These are phyloP conservation scores for Aeoliscus strigatus DNA, from an alignment of 2,797 vertebrate genomes.

Conservation along the genomic window DNA sequence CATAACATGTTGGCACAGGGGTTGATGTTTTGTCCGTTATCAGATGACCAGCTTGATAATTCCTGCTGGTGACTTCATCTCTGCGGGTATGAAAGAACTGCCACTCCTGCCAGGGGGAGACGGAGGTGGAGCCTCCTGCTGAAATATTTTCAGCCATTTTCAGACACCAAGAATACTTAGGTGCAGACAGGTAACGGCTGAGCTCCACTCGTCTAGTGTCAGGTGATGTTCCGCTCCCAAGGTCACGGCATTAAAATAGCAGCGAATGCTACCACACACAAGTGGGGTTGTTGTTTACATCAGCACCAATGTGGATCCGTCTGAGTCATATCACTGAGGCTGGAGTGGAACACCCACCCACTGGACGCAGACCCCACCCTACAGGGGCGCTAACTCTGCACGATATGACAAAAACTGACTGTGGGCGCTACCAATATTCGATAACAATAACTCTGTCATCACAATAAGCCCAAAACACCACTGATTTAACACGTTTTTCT, in stretches of 20 bases:
- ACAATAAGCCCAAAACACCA: too few species aligned
- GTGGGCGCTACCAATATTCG: too few species aligned
- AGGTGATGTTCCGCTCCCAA: slow-evolving; percentile 29
- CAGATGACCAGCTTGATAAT: slow-evolving; percentile 59
- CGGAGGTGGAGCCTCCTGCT: slow-evolving; percentile 38
- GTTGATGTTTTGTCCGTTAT: slow-evolving; percentile 55
- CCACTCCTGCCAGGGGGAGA: slow-evolving; percentile 45
- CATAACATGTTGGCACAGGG: slow-evolving; percentile 38
- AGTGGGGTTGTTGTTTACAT: background rate
- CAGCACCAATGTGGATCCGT: background rate
- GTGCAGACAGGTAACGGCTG: slow-evolving; percentile 47
- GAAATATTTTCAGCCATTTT: slow-evolving; percentile 29
- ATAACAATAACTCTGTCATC: too few species aligned
- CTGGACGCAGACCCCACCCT: too few species aligned
- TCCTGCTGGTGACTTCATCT: slow-evolving; percentile 63
- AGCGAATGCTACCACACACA: background rate
- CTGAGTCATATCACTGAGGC: background rate
- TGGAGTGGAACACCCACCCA: background rate
- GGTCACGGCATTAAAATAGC: slow-evolving; percentile 42
- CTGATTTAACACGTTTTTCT: too few species aligned
- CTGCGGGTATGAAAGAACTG: slow-evolving; percentile 47
- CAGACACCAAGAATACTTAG: slow-evolving; percentile 39
- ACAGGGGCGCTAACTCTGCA: too few species aligned
- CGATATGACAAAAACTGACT: too few species aligned
- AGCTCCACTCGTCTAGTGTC: slow-evolving; percentile 26